These are phyloP conservation scores for Prochilodus magdalenae DNA, from an alignment of 2,113 vertebrate species.

Conservation along the genomic window DNA sequence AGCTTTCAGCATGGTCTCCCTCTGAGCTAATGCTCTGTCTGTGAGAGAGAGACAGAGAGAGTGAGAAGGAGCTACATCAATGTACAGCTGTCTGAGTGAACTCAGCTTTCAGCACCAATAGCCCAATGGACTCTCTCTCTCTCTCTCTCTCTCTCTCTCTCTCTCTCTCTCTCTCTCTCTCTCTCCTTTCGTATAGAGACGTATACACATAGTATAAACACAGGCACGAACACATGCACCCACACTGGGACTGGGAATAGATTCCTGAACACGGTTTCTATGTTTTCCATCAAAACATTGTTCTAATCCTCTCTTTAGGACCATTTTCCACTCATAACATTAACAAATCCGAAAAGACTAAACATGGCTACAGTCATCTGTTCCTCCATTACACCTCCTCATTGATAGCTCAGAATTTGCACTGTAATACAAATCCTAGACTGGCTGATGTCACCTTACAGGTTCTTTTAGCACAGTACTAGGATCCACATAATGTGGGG, in stretches of 20 bases:
- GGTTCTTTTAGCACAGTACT: neutral
- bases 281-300: conserved; percentile 16
- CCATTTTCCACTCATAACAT: conserved; percentile 1
- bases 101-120: conserved; percentile 24
- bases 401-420: neutral
- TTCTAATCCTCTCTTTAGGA: conserved; percentile 6
- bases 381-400: neutral
- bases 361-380: neutral
- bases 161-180: neutral
- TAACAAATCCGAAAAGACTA: neutral
- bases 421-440: neutral
- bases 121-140: neutral
- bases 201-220: neutral
- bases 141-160: neutral
- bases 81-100: neutral
- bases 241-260: neutral
- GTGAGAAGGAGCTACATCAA: neutral
- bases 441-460: neutral
- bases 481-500: neutral
- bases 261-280: neutral
- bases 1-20: conserved; percentile 43
- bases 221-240: conserved; percentile 9
- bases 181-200: too few relatives aligned
- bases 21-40: conserved; percentile 3
- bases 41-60: conserved; percentile 6